Evolutionary conservation across 2,113 vertebrate genomes (phyloP).

Genomic region (Apus apus): DNA sequence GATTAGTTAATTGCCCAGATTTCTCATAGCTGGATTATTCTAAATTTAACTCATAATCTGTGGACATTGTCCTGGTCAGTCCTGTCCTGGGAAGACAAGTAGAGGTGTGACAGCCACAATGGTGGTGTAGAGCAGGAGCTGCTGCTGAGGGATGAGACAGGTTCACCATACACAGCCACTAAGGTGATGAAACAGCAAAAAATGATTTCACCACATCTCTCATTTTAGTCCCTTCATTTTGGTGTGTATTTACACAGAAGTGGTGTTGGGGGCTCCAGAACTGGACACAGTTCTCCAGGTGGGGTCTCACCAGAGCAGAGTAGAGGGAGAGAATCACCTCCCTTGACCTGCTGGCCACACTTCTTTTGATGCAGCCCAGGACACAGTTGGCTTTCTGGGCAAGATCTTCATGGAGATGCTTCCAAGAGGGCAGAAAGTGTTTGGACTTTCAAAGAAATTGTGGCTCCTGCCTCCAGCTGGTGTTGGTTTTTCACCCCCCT

Average conservation of each 20-base stretch:
- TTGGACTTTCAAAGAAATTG: no score
- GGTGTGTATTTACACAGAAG: neutral
- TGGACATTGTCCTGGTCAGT: neutral
- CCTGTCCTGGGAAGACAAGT: neutral
- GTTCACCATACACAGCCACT: neutral
- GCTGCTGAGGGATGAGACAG: neutral
- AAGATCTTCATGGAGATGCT: no score
- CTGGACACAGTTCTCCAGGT: no score
- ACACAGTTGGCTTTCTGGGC: no score
- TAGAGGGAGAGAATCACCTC: no score
- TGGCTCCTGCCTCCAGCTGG: no score
- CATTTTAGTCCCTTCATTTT: neutral
- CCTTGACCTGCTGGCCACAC: no score
- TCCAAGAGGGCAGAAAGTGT: no score
- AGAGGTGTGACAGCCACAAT: neutral
- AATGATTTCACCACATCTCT: neutral
- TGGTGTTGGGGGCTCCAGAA: neutral
- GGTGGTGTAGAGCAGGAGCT: neutral
- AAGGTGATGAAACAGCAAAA: neutral
- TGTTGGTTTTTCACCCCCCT: no score
- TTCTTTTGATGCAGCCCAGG: no score
- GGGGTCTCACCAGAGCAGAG: no score
- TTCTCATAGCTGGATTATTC: neutral
- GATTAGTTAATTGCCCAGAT: neutral
- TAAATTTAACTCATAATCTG: neutral